Conservation (phyloP, 2,797 vertebrate genomes). For the Orestias chungarensis region DNA sequence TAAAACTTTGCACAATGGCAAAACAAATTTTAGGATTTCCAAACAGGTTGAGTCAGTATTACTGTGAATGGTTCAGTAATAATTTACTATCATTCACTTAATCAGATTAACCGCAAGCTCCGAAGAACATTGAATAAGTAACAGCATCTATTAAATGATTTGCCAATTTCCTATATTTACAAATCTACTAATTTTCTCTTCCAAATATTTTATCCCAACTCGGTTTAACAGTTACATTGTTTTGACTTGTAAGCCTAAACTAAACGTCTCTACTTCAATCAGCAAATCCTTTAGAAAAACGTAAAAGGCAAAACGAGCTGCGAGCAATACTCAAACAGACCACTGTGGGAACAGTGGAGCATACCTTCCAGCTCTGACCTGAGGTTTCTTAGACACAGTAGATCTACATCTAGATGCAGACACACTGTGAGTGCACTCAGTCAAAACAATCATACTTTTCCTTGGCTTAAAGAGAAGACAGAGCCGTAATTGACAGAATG, state of each 20-base stretch:
- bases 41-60: background rate
- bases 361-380: slow-evolving; percentile 29
- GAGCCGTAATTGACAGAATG: slow-evolving; percentile 37
- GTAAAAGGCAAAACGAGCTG: background rate
- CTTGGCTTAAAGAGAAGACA: slow-evolving; percentile 22
- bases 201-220: background rate
- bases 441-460: slow-evolving; percentile 24
- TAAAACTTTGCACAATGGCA: background rate
- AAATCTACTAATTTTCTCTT: too few species aligned
- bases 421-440: slow-evolving; percentile 15
- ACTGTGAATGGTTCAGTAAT: background rate
- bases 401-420: slow-evolving; percentile 23
- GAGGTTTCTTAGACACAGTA: slow-evolving; percentile 24
- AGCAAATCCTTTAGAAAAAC: background rate
- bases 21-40: background rate
- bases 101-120: background rate
- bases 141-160: background rate
- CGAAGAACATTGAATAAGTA: background rate
- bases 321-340: slow-evolving; percentile 20
- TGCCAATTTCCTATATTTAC: background rate
- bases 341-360: slow-evolving; percentile 38
- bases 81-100: background rate
- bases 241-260: background rate
- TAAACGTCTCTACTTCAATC: background rate
- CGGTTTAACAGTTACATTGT: background rate